Conservation (phyloP, 2,888 invertebrate species). For the Lasioglossum villosulum region DNA sequence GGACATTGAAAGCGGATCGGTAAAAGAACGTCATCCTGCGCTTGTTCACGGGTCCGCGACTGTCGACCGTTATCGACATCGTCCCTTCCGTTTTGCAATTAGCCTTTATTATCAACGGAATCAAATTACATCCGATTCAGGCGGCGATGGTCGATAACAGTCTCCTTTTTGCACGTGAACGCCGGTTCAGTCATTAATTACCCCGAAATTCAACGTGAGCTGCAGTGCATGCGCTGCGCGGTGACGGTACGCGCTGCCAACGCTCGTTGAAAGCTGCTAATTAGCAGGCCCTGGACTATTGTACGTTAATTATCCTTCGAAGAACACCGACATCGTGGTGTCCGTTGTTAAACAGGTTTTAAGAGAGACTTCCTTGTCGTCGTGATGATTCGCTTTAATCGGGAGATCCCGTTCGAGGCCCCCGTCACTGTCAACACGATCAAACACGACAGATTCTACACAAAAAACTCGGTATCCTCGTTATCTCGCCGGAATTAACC, state of each 20-base stretch:
- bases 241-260: slow-evolving; percentile 15
- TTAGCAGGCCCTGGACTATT: slow-evolving; percentile 40
- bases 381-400: neutral
- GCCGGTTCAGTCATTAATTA: slow-evolving; percentile 58
- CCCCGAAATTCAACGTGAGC: slow-evolving; percentile 43
- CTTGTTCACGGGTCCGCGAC: neutral
- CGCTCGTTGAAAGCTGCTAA: slow-evolving; percentile 46
- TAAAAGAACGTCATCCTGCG: neutral
- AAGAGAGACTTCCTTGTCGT: neutral
- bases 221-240: neutral
- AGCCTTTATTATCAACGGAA: slow-evolving; percentile 42
- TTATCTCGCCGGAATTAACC: neutral
- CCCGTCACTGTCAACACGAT: neutral
- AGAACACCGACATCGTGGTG: neutral
- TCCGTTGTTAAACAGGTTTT: slow-evolving; percentile 5
- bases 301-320: slow-evolving; percentile 30
- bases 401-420: neutral
- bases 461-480: neutral
- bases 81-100: slow-evolving; percentile 37
- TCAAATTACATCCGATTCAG: slow-evolving; percentile 48
- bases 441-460: neutral
- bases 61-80: slow-evolving; percentile 4
- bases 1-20: neutral
- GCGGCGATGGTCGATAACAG: slow-evolving; percentile 41
- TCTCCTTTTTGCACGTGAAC: slow-evolving; percentile 50